Evolutionary conservation across 2,113 vertebrate species (phyloP).

Genomic region (Zingel zingel): DNA sequence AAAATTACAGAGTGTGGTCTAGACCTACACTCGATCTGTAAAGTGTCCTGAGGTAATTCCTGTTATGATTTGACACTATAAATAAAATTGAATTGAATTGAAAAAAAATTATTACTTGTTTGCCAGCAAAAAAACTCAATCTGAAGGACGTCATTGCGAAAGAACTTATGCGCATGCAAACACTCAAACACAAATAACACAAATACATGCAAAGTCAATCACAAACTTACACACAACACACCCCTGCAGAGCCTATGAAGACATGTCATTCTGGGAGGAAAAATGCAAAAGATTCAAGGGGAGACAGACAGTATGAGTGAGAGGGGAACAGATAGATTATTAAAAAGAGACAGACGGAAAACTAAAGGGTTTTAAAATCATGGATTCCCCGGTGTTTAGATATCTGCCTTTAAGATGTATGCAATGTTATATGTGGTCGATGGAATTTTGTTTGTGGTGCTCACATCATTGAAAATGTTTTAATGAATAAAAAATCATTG

Average conservation of each 20-base stretch:
- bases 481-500: too few species aligned
- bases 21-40: too few species aligned
- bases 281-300: not conserved
- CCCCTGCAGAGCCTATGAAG: conserved; percentile 36
- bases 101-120: too few species aligned
- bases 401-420: too few species aligned
- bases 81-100: too few species aligned
- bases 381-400: too few species aligned
- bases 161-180: conserved; percentile 34
- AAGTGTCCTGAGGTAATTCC: too few species aligned
- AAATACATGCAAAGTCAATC: conserved; percentile 45
- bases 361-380: not conserved
- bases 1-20: too few species aligned
- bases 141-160: conserved; percentile 27
- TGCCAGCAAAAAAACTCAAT: not conserved
- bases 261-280: conserved; percentile 23
- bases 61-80: too few species aligned
- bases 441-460: too few species aligned
- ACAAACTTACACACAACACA: conserved; percentile 40
- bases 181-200: conserved; percentile 22
- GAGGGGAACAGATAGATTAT: not conserved
- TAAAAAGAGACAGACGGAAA: not conserved
- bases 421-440: too few species aligned
- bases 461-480: too few species aligned
- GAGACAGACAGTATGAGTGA: not conserved